Evolutionary conservation across 30 jellyfish, hydroid and myxozoan species (phyloP).

Genomic region (Aurelia coerulea): DNA sequence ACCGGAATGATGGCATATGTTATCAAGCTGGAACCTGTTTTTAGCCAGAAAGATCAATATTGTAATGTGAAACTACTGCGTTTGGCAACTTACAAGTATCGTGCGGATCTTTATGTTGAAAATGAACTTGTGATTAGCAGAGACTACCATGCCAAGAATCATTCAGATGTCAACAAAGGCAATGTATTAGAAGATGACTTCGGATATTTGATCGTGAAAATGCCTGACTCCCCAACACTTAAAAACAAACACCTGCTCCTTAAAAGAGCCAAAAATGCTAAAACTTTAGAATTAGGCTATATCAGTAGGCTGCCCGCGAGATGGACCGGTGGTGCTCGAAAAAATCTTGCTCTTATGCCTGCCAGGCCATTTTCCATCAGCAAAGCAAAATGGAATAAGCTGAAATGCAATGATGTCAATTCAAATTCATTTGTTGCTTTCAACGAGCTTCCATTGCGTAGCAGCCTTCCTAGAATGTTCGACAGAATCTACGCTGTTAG

Average conservation of each 20-base stretch:
- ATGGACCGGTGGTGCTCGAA: background rate
- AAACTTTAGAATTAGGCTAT: constrained; percentile 30
- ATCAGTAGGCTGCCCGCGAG: background rate
- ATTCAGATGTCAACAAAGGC: background rate
- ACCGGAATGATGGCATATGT: constrained; percentile 12
- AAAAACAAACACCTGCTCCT: constrained; percentile 30
- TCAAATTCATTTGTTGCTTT: constrained; percentile 7
- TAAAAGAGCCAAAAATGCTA: constrained; percentile 11
- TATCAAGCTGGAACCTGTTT: constrained; percentile 46
- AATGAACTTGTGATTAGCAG: constrained; percentile 14
- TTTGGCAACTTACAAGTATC: constrained; percentile 41
- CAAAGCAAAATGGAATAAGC: constrained; percentile 32
- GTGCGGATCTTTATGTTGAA: constrained; percentile 26
- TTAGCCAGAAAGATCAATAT: constrained; percentile 14
- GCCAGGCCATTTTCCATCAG: constrained; percentile 28
- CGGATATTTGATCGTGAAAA: constrained; percentile 47
- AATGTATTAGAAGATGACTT: constrained; percentile 18
- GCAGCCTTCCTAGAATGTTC: constrained; percentile 17
- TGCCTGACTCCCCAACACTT: constrained; percentile 39
- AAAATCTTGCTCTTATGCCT: constrained; percentile 39
- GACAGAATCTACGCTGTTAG: background rate
- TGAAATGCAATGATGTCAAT: constrained; percentile 31
- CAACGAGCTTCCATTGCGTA: constrained; percentile 20
- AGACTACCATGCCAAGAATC: background rate
- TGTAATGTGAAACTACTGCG: constrained; percentile 50